Evolutionary conservation across 2,888 invertebrate species (phyloP).

Genomic region (Drosophila acutilabella): DNA sequence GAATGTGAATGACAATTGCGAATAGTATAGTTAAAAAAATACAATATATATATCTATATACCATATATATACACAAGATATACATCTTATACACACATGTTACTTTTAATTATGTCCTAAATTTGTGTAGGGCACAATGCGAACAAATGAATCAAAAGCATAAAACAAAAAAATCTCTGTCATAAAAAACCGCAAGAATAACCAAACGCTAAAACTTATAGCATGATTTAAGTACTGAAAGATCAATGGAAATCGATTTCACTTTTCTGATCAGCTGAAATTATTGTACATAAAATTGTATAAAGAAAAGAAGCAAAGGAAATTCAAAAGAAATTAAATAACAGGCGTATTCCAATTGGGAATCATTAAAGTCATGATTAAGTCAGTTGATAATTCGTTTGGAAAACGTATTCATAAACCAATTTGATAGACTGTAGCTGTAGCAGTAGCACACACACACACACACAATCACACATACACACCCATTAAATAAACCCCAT

Average conservation of each 20-base stretch:
- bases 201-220: conserved; percentile 25
- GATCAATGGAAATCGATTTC: conserved; percentile 7
- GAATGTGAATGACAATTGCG: conserved; percentile 54
- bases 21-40: conserved; percentile 32
- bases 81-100: conserved; percentile 14
- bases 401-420: conserved; percentile 37
- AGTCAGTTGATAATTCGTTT: conserved; percentile 18
- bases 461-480: too few relatives aligned
- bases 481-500: not conserved
- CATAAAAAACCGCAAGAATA: conserved; percentile 22
- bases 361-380: conserved; percentile 2
- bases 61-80: conserved; percentile 7
- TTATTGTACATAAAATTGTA: conserved; percentile 3
- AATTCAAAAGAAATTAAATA: not conserved
- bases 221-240: conserved; percentile 24
- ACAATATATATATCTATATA: conserved; percentile 10
- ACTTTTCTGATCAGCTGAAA: not conserved
- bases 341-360: not conserved
- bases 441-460: conserved; percentile 8
- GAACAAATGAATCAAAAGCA: conserved; percentile 32
- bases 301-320: not conserved
- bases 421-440: conserved; percentile 53
- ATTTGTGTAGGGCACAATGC: conserved; percentile 19
- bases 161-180: conserved; percentile 24
- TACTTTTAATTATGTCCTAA: conserved; percentile 23